A percentile compares a stretch with the other conserved stretches of the same genome.
Evolutionary conservation across 2,888 invertebrate species (phyloP).

Genomic region (Bombyx huttoni): DNA sequence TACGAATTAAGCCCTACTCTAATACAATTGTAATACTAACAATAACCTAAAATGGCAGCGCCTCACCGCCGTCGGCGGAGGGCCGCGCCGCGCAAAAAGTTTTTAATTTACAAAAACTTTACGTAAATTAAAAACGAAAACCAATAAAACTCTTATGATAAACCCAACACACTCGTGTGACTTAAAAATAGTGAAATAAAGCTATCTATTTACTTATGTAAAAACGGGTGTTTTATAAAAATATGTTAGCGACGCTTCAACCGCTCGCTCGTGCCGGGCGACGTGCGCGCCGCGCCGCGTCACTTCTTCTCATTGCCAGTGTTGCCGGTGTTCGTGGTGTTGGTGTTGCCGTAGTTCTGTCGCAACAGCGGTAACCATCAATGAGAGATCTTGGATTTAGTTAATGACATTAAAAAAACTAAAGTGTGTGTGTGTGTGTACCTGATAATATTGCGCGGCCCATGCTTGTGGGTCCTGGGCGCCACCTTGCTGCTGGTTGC

Average conservation of each 20-base stretch:
- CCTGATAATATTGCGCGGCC: constrained; percentile 68
- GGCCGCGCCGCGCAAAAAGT: no score
- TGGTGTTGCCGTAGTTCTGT: constrained; percentile 42
- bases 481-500: constrained; percentile 22
- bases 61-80: constrained; percentile 23
- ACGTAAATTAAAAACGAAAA: not conserved
- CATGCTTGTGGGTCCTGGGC: constrained; percentile 49
- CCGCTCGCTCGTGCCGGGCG: not conserved
- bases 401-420: not conserved
- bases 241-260: not conserved
- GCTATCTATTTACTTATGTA: not conserved
- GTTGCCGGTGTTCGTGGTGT: constrained; percentile 13
- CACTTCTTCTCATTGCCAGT: constrained; percentile 44
- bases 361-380: not conserved
- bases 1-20: constrained; percentile 11
- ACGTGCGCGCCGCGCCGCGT: constrained; percentile 8
- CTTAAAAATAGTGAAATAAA: constrained; percentile 1
- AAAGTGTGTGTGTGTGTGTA: constrained; percentile 28
- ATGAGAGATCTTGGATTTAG: not conserved
- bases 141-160: not conserved
- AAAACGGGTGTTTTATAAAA: not conserved
- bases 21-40: constrained; percentile 33
- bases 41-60: constrained; percentile 26
- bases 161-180: not conserved
- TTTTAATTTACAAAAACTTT: no score